Evolutionary conservation across 1,140 invertebrate genomes (phyloP), one percentile per base, ranked within the genome.

Genomic region (Mercenaria mercenaria): DNA sequence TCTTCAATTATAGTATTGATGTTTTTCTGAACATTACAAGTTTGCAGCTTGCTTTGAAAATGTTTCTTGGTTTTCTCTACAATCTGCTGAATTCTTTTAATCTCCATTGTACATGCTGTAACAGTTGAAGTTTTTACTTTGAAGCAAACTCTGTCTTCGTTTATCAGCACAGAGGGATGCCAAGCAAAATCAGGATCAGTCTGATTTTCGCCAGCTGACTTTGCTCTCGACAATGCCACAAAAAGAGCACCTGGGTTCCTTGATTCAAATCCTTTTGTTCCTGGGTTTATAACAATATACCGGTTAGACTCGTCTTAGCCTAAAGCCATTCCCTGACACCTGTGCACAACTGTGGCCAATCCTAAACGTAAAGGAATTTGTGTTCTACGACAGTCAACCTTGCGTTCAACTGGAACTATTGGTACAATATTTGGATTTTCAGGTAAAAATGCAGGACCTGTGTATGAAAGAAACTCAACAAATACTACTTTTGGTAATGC

Each of bases 351-450:
- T n/a, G n/a, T n/a, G n/a, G n/a, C n/a, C n/a, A n/a, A n/a, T n/a
- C 88, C 88, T 67, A 91, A 82, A 34, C 43, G n/a, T 26, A 91
- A 47, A 23, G 89, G 82, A 89, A 89, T 85, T 81, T 91, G 90
- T 34, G 59, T 89, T 47, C 87, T 82, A 29, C 10, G 74, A 39
- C 90, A 91, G 26, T 88, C 81, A 20, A 85, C 3, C 10, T 61
- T 61, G 59, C 69, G 69, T 23, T 77, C 34, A 47, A 91, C 61
- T 69, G 85, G 80, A 10, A 81, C 34, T n/a, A 88, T 72, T 23
- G 80, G 81, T 11, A 88, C 47, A 20, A 91, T 0, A 29, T 67
- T 69, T 13, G 41, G 39, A 72, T 88, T 29, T 10, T 82, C 59
- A 23, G 50, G 11, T 6, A 84, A 37, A 37, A 88, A 88, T 29